Percentiles rank a stretch among this genome's conserved stretches.
These are phyloP conservation scores for fruit fly (Drosophila melanogaster) DNA, from an alignment of 1,140 invertebrate genomes.

Conservation along the genomic window Release_6_plus_ISO1_MT NT_033777.3:19795001-19795500, in stretches of 20 bases:
- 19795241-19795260: conserved; percentile 33
- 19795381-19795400: conserved; percentile 35
- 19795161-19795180: conserved; percentile 67
- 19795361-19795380: conserved; percentile 44
- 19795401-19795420: conserved; percentile 53
- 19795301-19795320: conserved; percentile 30
- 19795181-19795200: conserved; percentile 14
- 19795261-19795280: conserved; percentile 78
- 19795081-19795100: conserved; percentile 59
- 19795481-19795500: conserved; percentile 49
- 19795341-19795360: conserved; percentile 42
- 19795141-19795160: conserved; percentile 14
- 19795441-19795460: conserved; percentile 73
- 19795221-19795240: conserved; percentile 73
- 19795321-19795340: conserved; percentile 29
- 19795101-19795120: conserved; percentile 51
- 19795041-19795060: conserved; percentile 69
- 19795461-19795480: conserved; percentile 23
- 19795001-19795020: conserved; percentile 32
- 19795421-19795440: conserved; percentile 78
- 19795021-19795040: conserved; percentile 65
- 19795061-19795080: conserved; percentile 30
- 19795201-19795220: conserved; percentile 57
- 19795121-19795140: conserved; percentile 38
- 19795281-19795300: conserved; percentile 36